These are phyloP conservation scores for Ceratoteleas bidentatus DNA, from an alignment of 1,140 invertebrate species.

Conservation along the genomic window DNA sequence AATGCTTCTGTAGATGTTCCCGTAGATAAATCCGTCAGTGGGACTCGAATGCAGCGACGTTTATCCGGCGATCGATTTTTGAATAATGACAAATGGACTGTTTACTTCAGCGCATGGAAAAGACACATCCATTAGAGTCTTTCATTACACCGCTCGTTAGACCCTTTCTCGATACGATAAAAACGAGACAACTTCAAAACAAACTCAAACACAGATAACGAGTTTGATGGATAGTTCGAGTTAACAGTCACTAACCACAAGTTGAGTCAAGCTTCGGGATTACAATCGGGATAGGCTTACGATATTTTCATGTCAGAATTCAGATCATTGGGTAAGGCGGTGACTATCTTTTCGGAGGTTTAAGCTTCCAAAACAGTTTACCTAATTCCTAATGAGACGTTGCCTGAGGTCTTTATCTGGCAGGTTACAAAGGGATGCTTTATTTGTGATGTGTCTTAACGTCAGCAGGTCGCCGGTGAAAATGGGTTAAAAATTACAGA, in stretches of 20 bases:
- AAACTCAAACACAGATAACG: constrained; percentile 28
- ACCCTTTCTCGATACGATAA: constrained; percentile 24
- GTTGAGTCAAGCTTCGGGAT: no score
- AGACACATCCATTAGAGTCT: constrained; percentile 62
- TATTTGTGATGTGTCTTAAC: constrained; percentile 45
- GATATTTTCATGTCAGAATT: no score
- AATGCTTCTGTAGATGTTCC: no score
- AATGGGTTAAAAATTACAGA: constrained; percentile 38
- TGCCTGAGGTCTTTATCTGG: no score
- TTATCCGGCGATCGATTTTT: constrained; percentile 29
- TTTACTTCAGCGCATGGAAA: constrained; percentile 67
- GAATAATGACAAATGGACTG: constrained; percentile 72
- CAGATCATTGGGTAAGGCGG: no score
- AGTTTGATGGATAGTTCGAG: constrained; percentile 37
- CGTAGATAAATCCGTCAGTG: background rate
- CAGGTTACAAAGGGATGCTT: constrained; percentile 17
- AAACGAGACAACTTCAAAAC: constrained; percentile 30
- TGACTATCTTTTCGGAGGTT: no score
- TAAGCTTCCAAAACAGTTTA: constrained; percentile 3
- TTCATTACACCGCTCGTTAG: constrained; percentile 58
- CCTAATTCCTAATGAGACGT: constrained; percentile 8
- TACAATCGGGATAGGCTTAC: no score
- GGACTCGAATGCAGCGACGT: background rate
- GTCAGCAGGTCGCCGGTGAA: constrained; percentile 45
- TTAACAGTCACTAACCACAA: constrained; percentile 12